Evolutionary conservation across 2,888 invertebrate species (phyloP), one percentile per base, ranked within the genome.

Genomic region (Brenthis hecate): DNA sequence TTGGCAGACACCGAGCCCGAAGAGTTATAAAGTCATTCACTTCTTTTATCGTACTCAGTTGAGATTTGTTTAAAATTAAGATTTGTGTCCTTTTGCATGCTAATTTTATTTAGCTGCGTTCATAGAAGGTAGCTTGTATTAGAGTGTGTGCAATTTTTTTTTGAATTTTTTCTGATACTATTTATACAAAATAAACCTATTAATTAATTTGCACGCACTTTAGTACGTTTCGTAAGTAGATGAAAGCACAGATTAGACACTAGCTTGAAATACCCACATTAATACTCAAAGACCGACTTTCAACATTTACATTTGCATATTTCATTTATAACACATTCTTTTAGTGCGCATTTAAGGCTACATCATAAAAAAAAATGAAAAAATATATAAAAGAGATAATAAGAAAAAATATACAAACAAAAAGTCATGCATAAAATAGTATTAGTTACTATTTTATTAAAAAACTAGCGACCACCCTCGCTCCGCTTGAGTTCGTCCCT

Each of bases 41-140:
- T 92, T 92, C 92, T 92, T 89, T 90, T 85, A 70, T 78, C 69
- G 68, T 76, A 75, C 69, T 65, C 69, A 62, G 66, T 72, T 67
- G 67, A 71, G 71, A 68, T 73, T 72, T 43, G 56, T 75, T 68
- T 73, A 65, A 64, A 69, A 72, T 66, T 74, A 67, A 68, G 69
- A 72, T 78, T 79, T 82, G 86, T 88, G 87, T 89, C 88, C 87
- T 81, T 87, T 88, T 91, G 91, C 92, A 91, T 92, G 91, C 85
- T 90, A 86, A 84, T 83, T 79, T 80, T 77, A 75, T 75, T 78
- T 80, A 78, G 76, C 72, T 65, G 69, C 56, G 57, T 65, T 43
- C 47, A 47, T 66, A 50, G 55, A 19, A 6, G 16, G 54, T 64
- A 55, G 64, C 50, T 58, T 63, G 13, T 54, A 19, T 51, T 69